Base-by-base conservation (phyloP, 1,140 invertebrate species). In the Aphelenchoides fujianensis region DNA sequence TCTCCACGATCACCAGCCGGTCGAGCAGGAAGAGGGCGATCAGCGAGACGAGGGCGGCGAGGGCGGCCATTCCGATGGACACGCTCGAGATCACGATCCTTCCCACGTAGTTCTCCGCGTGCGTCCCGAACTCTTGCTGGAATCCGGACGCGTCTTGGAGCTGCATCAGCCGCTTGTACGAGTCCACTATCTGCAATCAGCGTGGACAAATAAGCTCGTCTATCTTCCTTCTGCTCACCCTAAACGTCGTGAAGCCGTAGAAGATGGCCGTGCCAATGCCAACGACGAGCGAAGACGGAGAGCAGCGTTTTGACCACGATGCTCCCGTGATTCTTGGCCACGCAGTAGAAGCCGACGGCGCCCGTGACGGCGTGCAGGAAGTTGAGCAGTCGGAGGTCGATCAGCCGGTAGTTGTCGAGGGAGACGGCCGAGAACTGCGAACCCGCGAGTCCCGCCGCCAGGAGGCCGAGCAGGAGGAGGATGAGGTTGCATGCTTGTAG, bases 241-340 rank as follows among this genome's bases (percentile, higher is more conserved):
- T 68, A 69, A 75, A 82, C 34, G 81, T 82, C 48, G 81, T 82
- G 70, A 82, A 83, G 19, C 79, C 81, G 54, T 83, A 83, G 69
- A 83, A 83, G 9, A 83, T 74, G 9, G 78, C 73, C 1, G 79
- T 76, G 7, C 71, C 67, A 36, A 82, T 72, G 27, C 77, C 73
- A 35, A 83, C 69, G 3, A 72, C 66, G 30, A 82, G 35, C 5
- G 75, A 78, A 3, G n/a, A 84, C 68, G 27, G 57, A 68, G 66
- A 84, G 83, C 0, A 83, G 59, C 1, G 77, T 75, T 62, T 83
- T 83, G 1, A 82, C 72, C 2, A 84, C 69, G 70, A 84, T 78
- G 54, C 71, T 79, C 9, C 82, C 81, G 64, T 82, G 80, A 53
- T 78, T 80, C 19, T 73, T 41, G 16, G 62, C 53, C 28, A 84